These are phyloP conservation scores for Struthidea cinerea DNA, from an alignment of 2,113 vertebrate genomes.

Conservation along the genomic window DNA sequence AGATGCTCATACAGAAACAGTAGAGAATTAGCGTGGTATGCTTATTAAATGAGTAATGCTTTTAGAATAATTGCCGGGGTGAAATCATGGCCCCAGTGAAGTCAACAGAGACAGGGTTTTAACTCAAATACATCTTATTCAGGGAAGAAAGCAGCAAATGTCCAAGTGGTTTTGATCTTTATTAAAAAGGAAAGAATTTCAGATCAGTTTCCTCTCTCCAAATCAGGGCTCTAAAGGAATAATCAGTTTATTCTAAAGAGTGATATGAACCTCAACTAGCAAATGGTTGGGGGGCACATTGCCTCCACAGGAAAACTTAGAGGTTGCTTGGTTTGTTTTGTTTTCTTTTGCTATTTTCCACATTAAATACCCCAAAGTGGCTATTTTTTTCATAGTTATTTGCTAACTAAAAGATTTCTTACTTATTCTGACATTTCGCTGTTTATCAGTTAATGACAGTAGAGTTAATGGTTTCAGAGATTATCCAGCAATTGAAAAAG, in stretches of 20 bases:
- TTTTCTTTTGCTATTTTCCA: background rate
- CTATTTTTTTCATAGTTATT: background rate
- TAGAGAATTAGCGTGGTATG: constrained; percentile 48
- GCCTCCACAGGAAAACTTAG: background rate
- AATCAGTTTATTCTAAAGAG: background rate
- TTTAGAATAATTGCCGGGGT: constrained; percentile 42
- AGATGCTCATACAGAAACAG: constrained; percentile 44
- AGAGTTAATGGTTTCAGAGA: background rate
- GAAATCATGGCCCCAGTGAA: constrained; percentile 27
- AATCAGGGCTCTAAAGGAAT: background rate
- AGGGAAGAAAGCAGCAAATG: background rate
- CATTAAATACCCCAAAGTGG: background rate
- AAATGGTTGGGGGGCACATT: background rate
- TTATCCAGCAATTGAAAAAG: background rate
- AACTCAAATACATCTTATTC: background rate
- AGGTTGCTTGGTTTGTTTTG: background rate
- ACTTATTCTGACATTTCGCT: background rate
- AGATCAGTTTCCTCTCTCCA: background rate
- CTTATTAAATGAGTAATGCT: constrained; percentile 56
- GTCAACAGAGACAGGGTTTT: background rate
- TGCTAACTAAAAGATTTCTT: background rate
- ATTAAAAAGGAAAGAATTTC: background rate
- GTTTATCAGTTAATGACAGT: background rate
- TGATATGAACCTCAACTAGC: background rate
- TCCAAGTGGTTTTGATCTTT: background rate